Conservation (phyloP, 2,888 invertebrate species). For the Rhodophaea formosa region DNA sequence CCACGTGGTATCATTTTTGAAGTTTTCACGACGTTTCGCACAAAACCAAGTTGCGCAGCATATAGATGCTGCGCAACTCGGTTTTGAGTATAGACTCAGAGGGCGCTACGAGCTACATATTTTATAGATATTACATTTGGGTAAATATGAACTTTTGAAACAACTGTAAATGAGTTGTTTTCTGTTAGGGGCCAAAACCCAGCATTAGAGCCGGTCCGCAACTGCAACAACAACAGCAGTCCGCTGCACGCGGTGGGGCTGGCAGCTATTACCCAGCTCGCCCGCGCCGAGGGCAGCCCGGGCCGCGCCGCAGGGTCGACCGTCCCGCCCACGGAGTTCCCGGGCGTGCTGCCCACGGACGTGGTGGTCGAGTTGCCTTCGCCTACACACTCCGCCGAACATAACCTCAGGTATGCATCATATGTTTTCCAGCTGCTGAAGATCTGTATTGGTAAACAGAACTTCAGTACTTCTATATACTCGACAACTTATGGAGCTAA, state of each 20-base stretch:
- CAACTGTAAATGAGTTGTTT: neutral
- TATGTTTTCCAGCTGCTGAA: neutral
- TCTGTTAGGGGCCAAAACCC: constrained; percentile 54
- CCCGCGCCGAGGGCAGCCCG: constrained; percentile 77
- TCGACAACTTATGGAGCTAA: too few species aligned
- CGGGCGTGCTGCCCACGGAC: constrained; percentile 75
- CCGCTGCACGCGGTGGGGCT: constrained; percentile 86
- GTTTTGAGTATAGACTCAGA: too few species aligned
- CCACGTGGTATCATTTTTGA: too few species aligned
- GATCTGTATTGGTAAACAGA: neutral
- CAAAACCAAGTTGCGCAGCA: too few species aligned
- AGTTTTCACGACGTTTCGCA: too few species aligned
- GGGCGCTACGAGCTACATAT: too few species aligned
- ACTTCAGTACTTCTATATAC: too few species aligned
- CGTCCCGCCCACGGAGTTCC: constrained; percentile 55
- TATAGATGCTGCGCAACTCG: too few species aligned
- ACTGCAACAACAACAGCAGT: constrained; percentile 82
- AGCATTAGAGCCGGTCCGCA: constrained; percentile 70
- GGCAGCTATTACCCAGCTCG: constrained; percentile 89
- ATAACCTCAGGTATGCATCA: constrained; percentile 41
- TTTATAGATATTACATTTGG: too few species aligned
- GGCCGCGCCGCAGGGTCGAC: constrained; percentile 54
- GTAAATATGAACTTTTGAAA: neutral
- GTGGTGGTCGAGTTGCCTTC: constrained; percentile 73
- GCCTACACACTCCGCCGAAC: constrained; percentile 53